Evolutionary conservation across 53 echinoderm and acorn worm genomes (phyloP), one percentile per base, ranked within the genome.

Genomic region (Zoroaster sp.): DNA sequence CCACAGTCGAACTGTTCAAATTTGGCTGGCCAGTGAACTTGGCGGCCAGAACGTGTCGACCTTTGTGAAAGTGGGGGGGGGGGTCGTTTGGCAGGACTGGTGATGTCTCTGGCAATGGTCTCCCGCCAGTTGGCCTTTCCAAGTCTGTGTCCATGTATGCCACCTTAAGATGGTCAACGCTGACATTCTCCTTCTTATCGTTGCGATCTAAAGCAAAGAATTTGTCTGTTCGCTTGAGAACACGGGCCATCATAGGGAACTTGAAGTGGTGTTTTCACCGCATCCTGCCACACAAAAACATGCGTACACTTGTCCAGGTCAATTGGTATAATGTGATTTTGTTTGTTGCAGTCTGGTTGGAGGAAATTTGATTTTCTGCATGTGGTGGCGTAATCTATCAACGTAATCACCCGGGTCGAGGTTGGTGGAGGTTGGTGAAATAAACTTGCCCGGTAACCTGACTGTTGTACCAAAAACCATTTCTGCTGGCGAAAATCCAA

Each of bases 391-490:
- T 89, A 92, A 46, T n/a, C n/a, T n/a, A n/a, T n/a, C n/a, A n/a
- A n/a, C n/a, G n/a, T n/a, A n/a, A n/a, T n/a, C n/a, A n/a, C 92
- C 92, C 11, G 45, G 30, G 18, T 42, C 12, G 18, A 63, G 47
- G 0, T 49, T 38, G 4, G n/a, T 5, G 18, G 39, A 11, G 2
- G 75, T 40, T 35, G 87, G 55, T 38, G 78, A 18, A 35, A 94
- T 80, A 69, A 94, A 75, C 37, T 92, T 65, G 25, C 81, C 72
- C 36, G 92, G 94, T 40, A 94, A 63, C 46, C n/a, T n/a, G n/a
- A n/a, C n/a, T n/a, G n/a, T n/a, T n/a, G n/a, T n/a, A n/a, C n/a
- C n/a, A n/a, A n/a, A n/a, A n/a, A n/a, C n/a, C n/a, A n/a, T n/a
- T n/a, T n/a, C n/a, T n/a, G n/a, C n/a, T n/a, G n/a, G n/a, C n/a